Evolutionary conservation across 2,888 invertebrate species (phyloP).

Genomic region (Polymixis lichenea): DNA sequence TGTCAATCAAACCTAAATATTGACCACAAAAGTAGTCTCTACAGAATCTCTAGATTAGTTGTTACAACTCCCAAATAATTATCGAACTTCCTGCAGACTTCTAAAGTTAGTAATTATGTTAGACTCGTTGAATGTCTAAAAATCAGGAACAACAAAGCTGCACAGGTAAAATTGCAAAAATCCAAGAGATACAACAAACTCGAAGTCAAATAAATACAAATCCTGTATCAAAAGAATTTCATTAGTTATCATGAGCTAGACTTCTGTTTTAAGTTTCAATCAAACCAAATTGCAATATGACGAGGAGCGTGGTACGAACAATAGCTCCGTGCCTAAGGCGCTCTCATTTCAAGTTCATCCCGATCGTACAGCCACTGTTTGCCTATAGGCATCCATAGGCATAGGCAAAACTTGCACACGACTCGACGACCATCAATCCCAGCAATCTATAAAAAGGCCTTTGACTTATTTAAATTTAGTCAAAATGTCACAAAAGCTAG

Average conservation of each 20-base stretch:
- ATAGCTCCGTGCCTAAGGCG: neutral
- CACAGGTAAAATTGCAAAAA: neutral
- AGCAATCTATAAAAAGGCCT: neutral
- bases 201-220: neutral
- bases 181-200: neutral
- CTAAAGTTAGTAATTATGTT: neutral
- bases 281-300: conserved; percentile 4
- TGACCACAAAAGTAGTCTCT: neutral
- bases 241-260: no score
- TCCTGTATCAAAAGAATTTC: neutral
- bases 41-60: neutral
- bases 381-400: neutral
- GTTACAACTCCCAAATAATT: no score
- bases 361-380: neutral
- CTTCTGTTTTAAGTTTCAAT: conserved; percentile 7
- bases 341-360: conserved; percentile 21
- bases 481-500: neutral
- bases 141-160: neutral
- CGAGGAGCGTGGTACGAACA: neutral
- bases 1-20: neutral
- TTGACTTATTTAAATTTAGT: neutral
- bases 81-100: no score
- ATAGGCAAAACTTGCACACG: neutral
- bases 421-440: neutral
- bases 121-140: neutral